Evolutionary conservation across 2,113 vertebrate genomes (phyloP).

Genomic region (Sinocyclocheilus anophthalmus): DNA sequence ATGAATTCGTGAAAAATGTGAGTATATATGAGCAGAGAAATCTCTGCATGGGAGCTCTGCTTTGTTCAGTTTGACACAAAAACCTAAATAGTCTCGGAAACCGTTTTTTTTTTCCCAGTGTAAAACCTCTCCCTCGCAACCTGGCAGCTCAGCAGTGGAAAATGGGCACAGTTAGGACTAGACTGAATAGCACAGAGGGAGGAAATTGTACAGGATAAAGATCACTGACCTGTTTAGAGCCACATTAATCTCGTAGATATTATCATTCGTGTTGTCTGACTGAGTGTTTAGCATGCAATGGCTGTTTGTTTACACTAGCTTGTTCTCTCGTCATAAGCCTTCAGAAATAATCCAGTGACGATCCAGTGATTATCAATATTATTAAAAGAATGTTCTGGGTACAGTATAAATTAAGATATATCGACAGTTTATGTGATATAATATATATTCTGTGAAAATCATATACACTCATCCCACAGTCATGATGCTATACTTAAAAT

Average conservation of each 20-base stretch:
- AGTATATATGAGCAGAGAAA: neutral
- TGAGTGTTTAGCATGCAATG: neutral
- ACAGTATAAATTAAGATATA: too few relatives aligned
- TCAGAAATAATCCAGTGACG: too few relatives aligned
- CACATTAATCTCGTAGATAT: neutral
- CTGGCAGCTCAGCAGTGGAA: slow-evolving; percentile 13
- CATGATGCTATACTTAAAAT: too few relatives aligned
- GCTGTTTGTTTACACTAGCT: neutral
- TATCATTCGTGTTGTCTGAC: neutral
- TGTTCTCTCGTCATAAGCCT: too few relatives aligned
- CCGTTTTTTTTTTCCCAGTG: neutral
- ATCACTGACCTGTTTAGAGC: slow-evolving; percentile 1
- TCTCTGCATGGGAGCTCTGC: neutral
- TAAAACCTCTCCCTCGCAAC: neutral
- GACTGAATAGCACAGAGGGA: neutral
- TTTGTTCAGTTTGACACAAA: slow-evolving; percentile 19
- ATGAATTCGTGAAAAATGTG: neutral
- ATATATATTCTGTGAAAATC: too few relatives aligned
- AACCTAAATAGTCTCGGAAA: neutral
- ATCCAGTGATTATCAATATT: too few relatives aligned
- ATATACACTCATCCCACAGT: too few relatives aligned
- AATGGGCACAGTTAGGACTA: slow-evolving; percentile 17
- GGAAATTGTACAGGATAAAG: neutral
- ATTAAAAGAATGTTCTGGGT: too few relatives aligned
- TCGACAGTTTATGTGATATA: too few relatives aligned